Conservation (phyloP, 1,140 invertebrate species). For the Drosophila melanogaster region DNA sequence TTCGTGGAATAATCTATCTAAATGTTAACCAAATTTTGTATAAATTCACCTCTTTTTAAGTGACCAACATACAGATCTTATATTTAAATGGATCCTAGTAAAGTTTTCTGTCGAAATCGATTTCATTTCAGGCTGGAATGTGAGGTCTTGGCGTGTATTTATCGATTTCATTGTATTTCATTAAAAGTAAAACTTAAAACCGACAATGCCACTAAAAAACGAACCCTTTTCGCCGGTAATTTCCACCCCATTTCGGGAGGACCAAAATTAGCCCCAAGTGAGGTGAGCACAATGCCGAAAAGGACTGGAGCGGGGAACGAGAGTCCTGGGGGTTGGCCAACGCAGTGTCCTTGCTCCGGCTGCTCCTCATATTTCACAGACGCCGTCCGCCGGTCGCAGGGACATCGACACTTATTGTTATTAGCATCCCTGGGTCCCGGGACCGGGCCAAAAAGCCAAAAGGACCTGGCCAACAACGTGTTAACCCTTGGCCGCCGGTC, state of each 20-base stretch:
- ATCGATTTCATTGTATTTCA: constrained; percentile 1
- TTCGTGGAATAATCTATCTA: too few species aligned
- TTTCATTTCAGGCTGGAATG: too few species aligned
- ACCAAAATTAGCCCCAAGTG: constrained; percentile 45
- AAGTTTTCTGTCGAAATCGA: too few species aligned
- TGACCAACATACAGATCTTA: too few species aligned
- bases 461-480: constrained; percentile 59
- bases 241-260: constrained; percentile 7
- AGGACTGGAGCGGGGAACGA: constrained; percentile 1
- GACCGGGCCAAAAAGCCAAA: constrained; percentile 32
- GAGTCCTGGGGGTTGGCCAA: constrained; percentile 22
- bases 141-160: too few species aligned
- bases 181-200: constrained; percentile 6
- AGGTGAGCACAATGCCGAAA: constrained; percentile 24
- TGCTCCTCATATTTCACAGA: constrained; percentile 76
- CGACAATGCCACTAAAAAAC: neutral
- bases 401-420: constrained; percentile 81
- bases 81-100: too few species aligned
- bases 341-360: constrained; percentile 29
- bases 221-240: constrained; percentile 16
- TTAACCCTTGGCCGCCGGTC: constrained; percentile 61
- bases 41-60: too few species aligned
- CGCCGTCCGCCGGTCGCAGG: constrained; percentile 43
- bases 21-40: too few species aligned
- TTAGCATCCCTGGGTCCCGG: constrained; percentile 58